Evolutionary conservation across 2,888 invertebrate genomes (phyloP), one percentile per base, ranked within the genome.

Genomic region (Cataglyphis rosenhaueri): DNA sequence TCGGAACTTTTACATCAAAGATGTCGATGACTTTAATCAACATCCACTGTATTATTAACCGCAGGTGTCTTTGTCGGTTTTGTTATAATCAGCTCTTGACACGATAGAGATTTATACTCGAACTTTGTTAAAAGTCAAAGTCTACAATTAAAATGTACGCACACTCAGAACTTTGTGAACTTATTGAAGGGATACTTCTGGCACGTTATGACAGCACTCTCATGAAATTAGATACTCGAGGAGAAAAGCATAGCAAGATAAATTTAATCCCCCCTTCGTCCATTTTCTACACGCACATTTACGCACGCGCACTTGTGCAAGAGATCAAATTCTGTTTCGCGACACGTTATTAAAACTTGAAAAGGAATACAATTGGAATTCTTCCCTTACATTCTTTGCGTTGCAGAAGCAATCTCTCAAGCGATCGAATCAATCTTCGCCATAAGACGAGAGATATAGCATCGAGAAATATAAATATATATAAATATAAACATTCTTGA

Each of bases 41-140:
- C 68, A 68, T 75, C 9, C 68, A 55, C 0, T 25, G 55, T 55
- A 66, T 75, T 35, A 55, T 75, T 35, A 66, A 52, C 9, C 68
- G 68, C 55, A 76, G 75, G 25, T 76, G 25, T 76, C 68, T 55
- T 38, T 66, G 64, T 52, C 32, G 35, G 25, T 65, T 66, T 76
- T 55, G 52, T 66, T 29, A 76, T 76, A 76, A 75, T 66, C 65
- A 66, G 38, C 25, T 6, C n/a, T 12, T 38, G 21, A 6, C 8
- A 38, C 25, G 38, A 25, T 41, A 38, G 25, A 59, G 52, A 82
- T 82, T 59, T 78, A 61, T 61, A 79, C 41, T 68, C 29, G 48
- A 62, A 32, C 61, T 66, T 78, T 10, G 32, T 57, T 48, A 82
- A 68, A 68, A 82, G 76, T 78, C 82, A 21, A 35, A 68, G 68